Conservation (phyloP, 2,888 invertebrate genomes). For the Criorhina ranunculi region DNA sequence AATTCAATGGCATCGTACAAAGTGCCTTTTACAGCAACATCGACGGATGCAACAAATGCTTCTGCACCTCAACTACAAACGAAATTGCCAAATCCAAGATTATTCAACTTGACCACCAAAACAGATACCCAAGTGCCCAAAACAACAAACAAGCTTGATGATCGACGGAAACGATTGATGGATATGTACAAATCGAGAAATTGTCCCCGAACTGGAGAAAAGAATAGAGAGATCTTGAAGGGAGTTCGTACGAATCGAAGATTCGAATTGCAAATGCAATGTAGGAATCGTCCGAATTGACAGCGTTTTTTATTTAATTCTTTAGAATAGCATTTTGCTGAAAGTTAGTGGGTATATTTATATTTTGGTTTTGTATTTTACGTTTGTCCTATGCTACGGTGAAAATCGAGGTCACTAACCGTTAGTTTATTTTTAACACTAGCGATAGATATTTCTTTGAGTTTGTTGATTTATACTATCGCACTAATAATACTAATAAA, state of each 20-base stretch:
- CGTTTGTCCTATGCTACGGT: too few relatives aligned
- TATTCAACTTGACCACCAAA: conserved; percentile 52
- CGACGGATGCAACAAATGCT: conserved; percentile 3
- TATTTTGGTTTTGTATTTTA: conserved; percentile 16
- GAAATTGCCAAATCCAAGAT: conserved; percentile 22
- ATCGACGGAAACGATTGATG: conserved; percentile 81
- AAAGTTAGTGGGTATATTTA: conserved; percentile 16
- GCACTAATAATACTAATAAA: conserved; percentile 8
- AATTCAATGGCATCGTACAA: neutral
- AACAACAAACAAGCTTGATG: conserved; percentile 77
- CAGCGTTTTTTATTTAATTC: neutral
- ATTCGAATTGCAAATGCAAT: conserved; percentile 90
- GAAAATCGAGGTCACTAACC: too few relatives aligned
- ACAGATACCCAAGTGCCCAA: conserved; percentile 18
- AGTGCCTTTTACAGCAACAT: neutral
- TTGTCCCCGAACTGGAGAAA: conserved; percentile 55
- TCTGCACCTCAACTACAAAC: neutral
- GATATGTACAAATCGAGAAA: conserved; percentile 81
- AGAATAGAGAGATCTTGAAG: conserved; percentile 84
- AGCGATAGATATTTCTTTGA: neutral
- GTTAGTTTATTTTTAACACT: conserved; percentile 11
- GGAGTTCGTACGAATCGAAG: conserved; percentile 90
- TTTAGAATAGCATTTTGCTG: neutral
- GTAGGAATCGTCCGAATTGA: conserved; percentile 84
- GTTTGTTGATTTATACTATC: conserved; percentile 8